phyloP scores from a whole-genome alignment of 2,113 vertebrate genomes.

The Siniperca chuatsi region DNA sequence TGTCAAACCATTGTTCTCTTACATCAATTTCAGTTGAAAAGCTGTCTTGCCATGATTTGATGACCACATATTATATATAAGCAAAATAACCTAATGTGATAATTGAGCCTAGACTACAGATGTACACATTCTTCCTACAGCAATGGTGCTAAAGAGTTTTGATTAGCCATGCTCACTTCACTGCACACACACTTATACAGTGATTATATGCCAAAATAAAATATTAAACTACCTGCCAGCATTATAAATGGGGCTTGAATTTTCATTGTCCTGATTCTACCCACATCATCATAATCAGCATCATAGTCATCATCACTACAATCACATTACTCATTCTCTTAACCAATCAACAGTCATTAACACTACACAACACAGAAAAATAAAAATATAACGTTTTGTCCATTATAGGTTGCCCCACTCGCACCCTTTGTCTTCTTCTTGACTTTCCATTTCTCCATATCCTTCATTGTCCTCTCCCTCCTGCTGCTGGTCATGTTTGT shows the following conservation, averaged over 20 bases:
- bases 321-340: neutral
- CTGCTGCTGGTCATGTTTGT: neutral
- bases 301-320: conserved; percentile 19
- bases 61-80: too few relatives aligned
- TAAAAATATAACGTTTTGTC: too few relatives aligned
- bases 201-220: conserved; percentile 17
- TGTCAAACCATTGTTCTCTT: neutral
- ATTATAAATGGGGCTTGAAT: conserved; percentile 2
- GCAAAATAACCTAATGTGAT: neutral
- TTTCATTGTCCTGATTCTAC: conserved; percentile 16
- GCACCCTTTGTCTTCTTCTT: too few relatives aligned
- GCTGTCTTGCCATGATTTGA: too few relatives aligned
- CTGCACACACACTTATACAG: neutral
- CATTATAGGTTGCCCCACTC: too few relatives aligned
- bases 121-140: neutral
- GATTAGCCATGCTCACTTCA: neutral
- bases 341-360: conserved; percentile 26
- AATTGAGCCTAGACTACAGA: neutral
- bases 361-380: neutral
- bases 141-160: neutral
- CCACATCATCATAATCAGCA: conserved; percentile 38
- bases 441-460: neutral
- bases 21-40: neutral
- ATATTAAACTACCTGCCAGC: neutral
- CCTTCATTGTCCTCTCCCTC: neutral